A percentile compares a stretch with the other conserved stretches of the same genome.
phyloP scores from a whole-genome alignment of 2,113 vertebrate species.

The Scortum barcoo region DNA sequence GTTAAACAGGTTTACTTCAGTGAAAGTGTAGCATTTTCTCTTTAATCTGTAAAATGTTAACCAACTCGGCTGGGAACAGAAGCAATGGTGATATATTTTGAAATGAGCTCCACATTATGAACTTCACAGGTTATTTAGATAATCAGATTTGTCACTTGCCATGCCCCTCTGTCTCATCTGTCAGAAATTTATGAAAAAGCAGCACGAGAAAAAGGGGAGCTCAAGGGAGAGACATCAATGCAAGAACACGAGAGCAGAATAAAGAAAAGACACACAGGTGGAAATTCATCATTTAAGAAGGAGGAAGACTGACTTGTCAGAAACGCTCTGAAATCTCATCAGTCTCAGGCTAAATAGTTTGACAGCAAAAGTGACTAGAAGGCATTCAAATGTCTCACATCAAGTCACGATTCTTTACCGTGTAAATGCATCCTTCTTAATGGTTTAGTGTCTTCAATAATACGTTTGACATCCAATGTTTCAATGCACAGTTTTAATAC shows the following conservation, averaged over 20 bases:
- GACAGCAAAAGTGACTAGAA: conserved; percentile 16
- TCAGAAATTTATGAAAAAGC: neutral
- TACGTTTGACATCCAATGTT: neutral
- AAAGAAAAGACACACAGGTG: neutral
- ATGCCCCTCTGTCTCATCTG: neutral
- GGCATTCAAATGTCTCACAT: neutral
- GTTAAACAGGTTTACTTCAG: neutral
- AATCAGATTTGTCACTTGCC: conserved; percentile 25
- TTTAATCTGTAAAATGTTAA: neutral
- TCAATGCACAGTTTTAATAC: neutral
- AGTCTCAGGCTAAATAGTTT: conserved; percentile 30
- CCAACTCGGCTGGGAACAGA: neutral
- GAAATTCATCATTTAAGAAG: conserved; percentile 7
- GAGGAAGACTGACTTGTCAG: conserved; percentile 22
- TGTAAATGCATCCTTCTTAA: neutral
- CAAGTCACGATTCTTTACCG: neutral
- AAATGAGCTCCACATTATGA: neutral
- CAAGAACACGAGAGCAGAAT: neutral
- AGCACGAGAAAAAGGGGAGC: no score
- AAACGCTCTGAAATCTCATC: conserved; percentile 26
- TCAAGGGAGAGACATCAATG: neutral
- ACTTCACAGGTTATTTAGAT: conserved; percentile 6
- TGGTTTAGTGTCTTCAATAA: neutral
- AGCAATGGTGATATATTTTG: neutral
- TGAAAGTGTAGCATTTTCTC: neutral